Conservation (phyloP, 2,113 vertebrate genomes). For the Datnioides undecimradiatus region DNA sequence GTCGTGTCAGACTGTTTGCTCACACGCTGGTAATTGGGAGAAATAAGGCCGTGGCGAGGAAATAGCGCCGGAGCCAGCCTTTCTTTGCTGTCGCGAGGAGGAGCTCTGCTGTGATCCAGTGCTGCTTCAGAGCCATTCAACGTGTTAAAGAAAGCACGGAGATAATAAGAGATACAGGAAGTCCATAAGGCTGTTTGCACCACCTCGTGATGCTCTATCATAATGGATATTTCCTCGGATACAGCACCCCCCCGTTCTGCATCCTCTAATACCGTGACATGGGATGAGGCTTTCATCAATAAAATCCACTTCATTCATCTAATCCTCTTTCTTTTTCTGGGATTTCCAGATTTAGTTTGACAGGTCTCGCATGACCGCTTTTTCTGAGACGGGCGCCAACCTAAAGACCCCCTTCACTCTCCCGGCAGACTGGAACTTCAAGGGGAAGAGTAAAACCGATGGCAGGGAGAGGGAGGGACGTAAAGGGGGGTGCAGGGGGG, state of each 20-base stretch:
- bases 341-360: conserved; percentile 69
- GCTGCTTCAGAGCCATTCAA: conserved; percentile 13
- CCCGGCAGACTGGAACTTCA: conserved; percentile 71
- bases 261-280: conserved; percentile 25
- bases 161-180: conserved; percentile 34
- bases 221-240: conserved; percentile 16
- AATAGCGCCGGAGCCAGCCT: not conserved
- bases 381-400: conserved; percentile 59
- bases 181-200: not conserved
- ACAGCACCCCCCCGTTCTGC: not conserved
- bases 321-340: conserved; percentile 41
- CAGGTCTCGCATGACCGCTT: conserved; percentile 56
- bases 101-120: conserved; percentile 4
- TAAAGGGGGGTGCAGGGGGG: too few relatives aligned
- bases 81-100: conserved; percentile 15
- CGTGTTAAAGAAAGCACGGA: conserved; percentile 12
- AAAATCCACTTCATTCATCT: conserved; percentile 59
- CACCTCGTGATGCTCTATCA: not conserved
- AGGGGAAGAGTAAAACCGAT: conserved; percentile 54
- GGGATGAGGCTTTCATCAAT: conserved; percentile 49
- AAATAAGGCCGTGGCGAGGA: conserved; percentile 51
- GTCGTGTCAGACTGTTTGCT: conserved; percentile 64
- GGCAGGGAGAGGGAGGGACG: conserved; percentile 55
- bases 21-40: conserved; percentile 69
- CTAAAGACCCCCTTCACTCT: conserved; percentile 54